Conservation (phyloP, 2,888 invertebrate genomes). For the Brachyptera putata region DNA sequence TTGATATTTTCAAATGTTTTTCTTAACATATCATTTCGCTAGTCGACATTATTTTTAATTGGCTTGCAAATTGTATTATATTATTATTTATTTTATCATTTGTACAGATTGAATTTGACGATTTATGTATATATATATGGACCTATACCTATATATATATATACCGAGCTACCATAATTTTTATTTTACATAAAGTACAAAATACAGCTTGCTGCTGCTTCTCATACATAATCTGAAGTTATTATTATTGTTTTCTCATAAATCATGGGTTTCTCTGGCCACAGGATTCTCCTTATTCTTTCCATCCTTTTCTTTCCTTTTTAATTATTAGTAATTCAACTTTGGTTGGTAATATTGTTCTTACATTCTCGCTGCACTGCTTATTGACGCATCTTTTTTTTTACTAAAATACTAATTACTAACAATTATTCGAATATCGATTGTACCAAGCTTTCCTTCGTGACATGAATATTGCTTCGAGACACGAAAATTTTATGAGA, state of each 20-base stretch:
- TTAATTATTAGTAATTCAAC: background rate
- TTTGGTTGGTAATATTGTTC: no score
- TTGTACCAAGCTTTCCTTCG: no score
- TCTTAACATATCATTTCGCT: no score
- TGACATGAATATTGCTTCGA: no score
- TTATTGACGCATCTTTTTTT: background rate
- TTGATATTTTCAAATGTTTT: no score
- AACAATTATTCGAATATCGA: no score
- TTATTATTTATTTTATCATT: conserved; percentile 1
- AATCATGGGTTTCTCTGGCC: background rate
- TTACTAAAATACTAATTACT: background rate
- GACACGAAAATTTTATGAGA: no score
- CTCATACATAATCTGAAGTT: background rate
- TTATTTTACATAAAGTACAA: background rate
- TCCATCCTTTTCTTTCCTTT: background rate
- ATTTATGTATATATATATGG: background rate
- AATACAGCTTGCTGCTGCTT: background rate
- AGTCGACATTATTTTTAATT: background rate
- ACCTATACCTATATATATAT: background rate
- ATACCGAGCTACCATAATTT: background rate
- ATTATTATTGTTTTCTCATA: background rate
- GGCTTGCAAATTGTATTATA: background rate
- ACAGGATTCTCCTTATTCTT: background rate
- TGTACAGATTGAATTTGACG: background rate
- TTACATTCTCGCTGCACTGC: background rate